phyloP scores from a whole-genome alignment of 1,140 invertebrate species.

The Sinonovacula constricta region DNA sequence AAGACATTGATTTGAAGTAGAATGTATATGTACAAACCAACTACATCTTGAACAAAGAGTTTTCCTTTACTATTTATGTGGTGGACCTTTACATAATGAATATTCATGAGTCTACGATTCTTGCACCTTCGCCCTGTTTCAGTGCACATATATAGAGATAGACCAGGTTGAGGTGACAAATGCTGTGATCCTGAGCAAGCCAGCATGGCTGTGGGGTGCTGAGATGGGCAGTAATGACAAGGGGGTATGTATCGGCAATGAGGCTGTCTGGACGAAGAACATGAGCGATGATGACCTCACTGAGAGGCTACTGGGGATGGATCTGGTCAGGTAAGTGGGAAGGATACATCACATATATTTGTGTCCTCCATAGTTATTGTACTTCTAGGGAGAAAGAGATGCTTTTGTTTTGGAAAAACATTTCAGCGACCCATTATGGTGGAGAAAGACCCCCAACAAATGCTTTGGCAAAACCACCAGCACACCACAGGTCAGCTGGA shows the following conservation, averaged over 20 bases:
- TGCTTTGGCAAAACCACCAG: too few relatives aligned
- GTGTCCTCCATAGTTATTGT: too few relatives aligned
- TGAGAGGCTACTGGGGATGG: slow-evolving; percentile 86
- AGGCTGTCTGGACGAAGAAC: slow-evolving; percentile 84
- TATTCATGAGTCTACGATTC: neutral
- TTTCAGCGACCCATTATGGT: too few relatives aligned
- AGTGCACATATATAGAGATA: slow-evolving; percentile 88
- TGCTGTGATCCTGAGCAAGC: slow-evolving; percentile 86
- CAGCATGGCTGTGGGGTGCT: slow-evolving; percentile 89
- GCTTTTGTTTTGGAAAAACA: too few relatives aligned
- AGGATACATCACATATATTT: too few relatives aligned
- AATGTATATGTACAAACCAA: neutral
- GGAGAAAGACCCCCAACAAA: too few relatives aligned
- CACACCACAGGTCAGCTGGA: too few relatives aligned
- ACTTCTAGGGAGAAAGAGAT: too few relatives aligned
- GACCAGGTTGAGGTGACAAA: slow-evolving; percentile 82
- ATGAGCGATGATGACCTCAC: slow-evolving; percentile 81
- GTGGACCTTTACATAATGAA: neutral
- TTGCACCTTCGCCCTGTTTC: too few relatives aligned
- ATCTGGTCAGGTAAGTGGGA: slow-evolving; percentile 85
- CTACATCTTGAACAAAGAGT: neutral
- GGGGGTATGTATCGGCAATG: slow-evolving; percentile 87
- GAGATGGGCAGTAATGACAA: slow-evolving; percentile 89
- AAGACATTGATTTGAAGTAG: neutral
- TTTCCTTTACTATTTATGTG: neutral